phyloP scores from a whole-genome alignment of 2,797 vertebrate genomes.

The Natrix natrix region DNA sequence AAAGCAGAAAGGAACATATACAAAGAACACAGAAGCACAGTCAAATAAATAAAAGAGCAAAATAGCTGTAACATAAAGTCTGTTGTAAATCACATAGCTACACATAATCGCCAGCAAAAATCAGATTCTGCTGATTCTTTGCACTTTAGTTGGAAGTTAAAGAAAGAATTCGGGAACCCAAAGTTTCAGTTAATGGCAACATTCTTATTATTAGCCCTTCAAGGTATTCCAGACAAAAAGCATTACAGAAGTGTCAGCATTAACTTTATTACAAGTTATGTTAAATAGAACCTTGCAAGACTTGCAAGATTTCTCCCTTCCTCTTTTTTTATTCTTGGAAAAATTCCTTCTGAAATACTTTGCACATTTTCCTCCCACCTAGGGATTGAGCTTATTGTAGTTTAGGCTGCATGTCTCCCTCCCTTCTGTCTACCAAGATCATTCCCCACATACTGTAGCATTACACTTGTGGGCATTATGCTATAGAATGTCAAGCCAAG shows the following conservation, averaged over 20 bases:
- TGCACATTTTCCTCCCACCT: background rate
- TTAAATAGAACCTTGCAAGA: background rate
- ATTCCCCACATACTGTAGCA: background rate
- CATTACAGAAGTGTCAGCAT: background rate
- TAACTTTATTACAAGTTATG: background rate
- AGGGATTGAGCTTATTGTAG: background rate
- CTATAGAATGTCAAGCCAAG: background rate
- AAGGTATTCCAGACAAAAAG: background rate
- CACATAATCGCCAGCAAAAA: background rate
- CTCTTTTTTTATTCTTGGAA: background rate
- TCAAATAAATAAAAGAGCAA: background rate
- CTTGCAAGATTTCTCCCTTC: background rate
- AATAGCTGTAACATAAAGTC: background rate
- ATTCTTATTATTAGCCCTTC: background rate
- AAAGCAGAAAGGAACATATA: background rate
- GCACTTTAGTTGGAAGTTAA: background rate
- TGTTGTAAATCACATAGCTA: background rate
- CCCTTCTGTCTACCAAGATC: background rate
- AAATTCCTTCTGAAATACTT: background rate
- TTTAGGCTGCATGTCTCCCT: background rate
- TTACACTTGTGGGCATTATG: background rate
- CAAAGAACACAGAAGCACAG: background rate
- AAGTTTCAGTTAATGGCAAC: background rate
- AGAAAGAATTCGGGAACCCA: background rate
- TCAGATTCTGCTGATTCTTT: background rate